Evolutionary conservation across 1,140 invertebrate genomes (phyloP), one percentile per base, ranked within the genome.

Genomic region (Cecropterus lyciades): DNA sequence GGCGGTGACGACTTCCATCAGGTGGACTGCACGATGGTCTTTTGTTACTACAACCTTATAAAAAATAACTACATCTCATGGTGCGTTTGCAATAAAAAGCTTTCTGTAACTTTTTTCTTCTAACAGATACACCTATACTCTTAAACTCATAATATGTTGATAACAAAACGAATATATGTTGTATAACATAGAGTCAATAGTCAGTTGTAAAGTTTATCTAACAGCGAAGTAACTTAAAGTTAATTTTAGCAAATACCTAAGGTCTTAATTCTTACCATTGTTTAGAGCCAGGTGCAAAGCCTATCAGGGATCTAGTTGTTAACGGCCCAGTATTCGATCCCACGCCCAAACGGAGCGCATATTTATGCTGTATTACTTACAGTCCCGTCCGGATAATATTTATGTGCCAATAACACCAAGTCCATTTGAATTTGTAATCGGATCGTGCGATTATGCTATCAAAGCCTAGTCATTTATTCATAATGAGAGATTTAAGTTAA

Each of bases 401-500:
- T 59, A 59, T 59, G 56, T 16, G 56, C 56, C 56, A 46, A 57
- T 43, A 27, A 59, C 43, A 9, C 20, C 56, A 48, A 33, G 7
- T 59, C 15, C 10, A 74, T 71, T 74, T 74, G 69, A 74, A 74
- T 74, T 65, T 71, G 57, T 66, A 71, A 71, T 74, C 51, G 33
- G 55, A 56, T 57, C 52, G 24, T 60, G 45, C 33, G 66, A 74
- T 71, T 66, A 71, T 64, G 69, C 63, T 62, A 59, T 63, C 24
- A 16, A 49, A 60, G 42, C 14, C 30, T 10, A 40, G 20, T 57
- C 24, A 17, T 57, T 59, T 33, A 59, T 46, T 59, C 42, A 48
- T 59, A 48, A 57, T 57, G 27, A 10, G 37, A 49, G 7, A 48
- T 10, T 49, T 14, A 10, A n/a, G 10, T 8, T 30, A 8, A 30